Percentiles rank a stretch among this genome's conserved stretches.
Evolutionary conservation across 2,113 vertebrate species (phyloP).

Genomic region (Nothocercus julius): DNA sequence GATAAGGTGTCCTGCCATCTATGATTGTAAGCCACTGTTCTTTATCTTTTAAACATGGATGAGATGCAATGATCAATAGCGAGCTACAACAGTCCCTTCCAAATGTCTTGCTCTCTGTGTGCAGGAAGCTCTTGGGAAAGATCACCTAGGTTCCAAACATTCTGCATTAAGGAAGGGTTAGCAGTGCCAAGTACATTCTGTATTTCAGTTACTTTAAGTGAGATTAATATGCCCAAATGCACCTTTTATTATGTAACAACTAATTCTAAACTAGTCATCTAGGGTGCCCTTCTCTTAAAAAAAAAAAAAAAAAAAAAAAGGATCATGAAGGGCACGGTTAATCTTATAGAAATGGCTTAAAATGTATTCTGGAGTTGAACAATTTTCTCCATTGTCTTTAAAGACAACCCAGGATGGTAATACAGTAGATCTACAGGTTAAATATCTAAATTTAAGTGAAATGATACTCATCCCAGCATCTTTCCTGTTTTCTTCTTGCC

Average conservation of each 20-base stretch:
- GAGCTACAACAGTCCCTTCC: background rate
- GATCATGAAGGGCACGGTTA: background rate
- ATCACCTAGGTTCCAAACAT: background rate
- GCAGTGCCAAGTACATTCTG: background rate
- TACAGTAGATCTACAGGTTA: background rate
- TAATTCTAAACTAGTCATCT: background rate
- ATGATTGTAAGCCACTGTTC: background rate
- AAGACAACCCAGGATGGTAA: background rate
- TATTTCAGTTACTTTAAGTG: background rate
- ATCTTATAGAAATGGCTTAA: background rate
- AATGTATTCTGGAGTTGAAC: background rate
- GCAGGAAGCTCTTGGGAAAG: background rate
- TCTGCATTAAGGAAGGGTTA: background rate
- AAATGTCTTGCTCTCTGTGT: background rate
- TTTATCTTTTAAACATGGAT: background rate
- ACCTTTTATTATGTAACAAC: background rate
- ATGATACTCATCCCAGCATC: background rate
- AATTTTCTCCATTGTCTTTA: background rate
- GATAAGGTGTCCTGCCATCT: background rate
- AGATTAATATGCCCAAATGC: background rate
- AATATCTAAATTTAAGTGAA: background rate
- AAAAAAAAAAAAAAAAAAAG: background rate
- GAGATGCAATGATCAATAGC: background rate
- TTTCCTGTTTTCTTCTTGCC: background rate
- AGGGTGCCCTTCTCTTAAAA: background rate